phyloP scores from a whole-genome alignment of 2,888 invertebrate species.

The Andrena marginata region DNA sequence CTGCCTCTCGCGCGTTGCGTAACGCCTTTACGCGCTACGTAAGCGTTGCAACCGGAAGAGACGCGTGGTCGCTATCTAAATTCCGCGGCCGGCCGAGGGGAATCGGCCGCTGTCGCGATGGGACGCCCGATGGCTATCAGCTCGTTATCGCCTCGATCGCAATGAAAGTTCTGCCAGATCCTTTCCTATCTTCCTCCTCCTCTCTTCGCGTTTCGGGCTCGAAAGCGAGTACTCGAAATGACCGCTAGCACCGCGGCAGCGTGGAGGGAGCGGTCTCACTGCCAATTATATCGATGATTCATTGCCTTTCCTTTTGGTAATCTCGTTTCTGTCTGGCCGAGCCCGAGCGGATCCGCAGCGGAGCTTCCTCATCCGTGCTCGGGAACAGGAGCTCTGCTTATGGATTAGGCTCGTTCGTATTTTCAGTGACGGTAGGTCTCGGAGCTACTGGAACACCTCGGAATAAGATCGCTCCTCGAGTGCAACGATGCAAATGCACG shows the following conservation, averaged over 20 bases:
- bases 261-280: background rate
- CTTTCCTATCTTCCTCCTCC: background rate
- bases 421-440: too few relatives aligned
- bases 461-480: too few relatives aligned
- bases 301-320: conserved; percentile 32
- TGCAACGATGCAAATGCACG: background rate
- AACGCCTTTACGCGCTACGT: conserved; percentile 63
- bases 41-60: conserved; percentile 66
- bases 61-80: conserved; percentile 59
- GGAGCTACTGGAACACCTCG: too few relatives aligned
- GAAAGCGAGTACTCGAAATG: conserved; percentile 1
- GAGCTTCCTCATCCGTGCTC: background rate
- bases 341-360: too few relatives aligned
- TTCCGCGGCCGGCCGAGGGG: conserved; percentile 53
- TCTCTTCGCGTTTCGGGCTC: background rate
- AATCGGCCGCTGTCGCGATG: conserved; percentile 46
- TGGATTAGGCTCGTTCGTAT: background rate
- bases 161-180: conserved; percentile 21
- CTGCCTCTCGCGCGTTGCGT: conserved; percentile 61
- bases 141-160: background rate
- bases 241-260: background rate
- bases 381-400: background rate
- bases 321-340: conserved; percentile 10
- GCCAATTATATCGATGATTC: conserved; percentile 50
- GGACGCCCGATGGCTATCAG: conserved; percentile 58